These are phyloP conservation scores for Psilanteris sp. DNA, from an alignment of 1,140 invertebrate genomes.

Conservation along the genomic window DNA sequence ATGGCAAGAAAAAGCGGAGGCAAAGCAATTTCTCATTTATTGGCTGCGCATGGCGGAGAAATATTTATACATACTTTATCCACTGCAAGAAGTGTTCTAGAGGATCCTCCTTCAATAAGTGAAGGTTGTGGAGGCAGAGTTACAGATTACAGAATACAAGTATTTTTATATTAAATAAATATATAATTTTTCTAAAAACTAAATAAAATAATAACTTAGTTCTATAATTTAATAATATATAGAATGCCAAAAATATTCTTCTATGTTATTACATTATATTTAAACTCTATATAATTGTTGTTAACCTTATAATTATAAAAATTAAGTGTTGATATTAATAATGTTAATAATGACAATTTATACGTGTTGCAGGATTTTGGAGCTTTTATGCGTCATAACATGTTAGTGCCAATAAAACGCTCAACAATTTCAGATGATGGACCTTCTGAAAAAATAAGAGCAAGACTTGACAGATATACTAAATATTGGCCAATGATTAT, in stretches of 20 bases:
- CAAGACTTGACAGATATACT: constrained; percentile 87
- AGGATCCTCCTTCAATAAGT: constrained; percentile 96
- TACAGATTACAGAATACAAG: constrained; percentile 91
- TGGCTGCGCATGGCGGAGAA: constrained; percentile 96
- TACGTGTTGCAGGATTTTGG: constrained; percentile 97
- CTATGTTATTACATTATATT: no score
- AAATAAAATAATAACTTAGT: no score
- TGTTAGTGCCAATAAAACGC: constrained; percentile 85
- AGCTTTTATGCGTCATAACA: constrained; percentile 91
- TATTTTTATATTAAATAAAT: constrained; percentile 58
- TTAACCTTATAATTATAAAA: no score
- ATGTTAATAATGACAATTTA: no score
- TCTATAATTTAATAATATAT: no score
- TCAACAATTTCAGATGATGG: constrained; percentile 75
- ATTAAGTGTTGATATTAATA: no score
- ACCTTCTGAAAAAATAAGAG: constrained; percentile 83
- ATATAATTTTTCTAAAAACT: no score
- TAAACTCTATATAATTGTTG: no score
- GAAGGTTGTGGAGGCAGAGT: constrained; percentile 96
- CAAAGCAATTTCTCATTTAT: constrained; percentile 94
- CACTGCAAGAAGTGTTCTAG: constrained; percentile 91
- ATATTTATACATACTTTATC: constrained; percentile 96
- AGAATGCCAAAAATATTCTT: no score
- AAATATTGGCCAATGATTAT: constrained; percentile 96
- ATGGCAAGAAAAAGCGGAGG: constrained; percentile 92